Evolutionary conservation across 1,140 invertebrate genomes (phyloP), one percentile per base, ranked within the genome.

Genomic region (Brachionus calyciflorus): DNA sequence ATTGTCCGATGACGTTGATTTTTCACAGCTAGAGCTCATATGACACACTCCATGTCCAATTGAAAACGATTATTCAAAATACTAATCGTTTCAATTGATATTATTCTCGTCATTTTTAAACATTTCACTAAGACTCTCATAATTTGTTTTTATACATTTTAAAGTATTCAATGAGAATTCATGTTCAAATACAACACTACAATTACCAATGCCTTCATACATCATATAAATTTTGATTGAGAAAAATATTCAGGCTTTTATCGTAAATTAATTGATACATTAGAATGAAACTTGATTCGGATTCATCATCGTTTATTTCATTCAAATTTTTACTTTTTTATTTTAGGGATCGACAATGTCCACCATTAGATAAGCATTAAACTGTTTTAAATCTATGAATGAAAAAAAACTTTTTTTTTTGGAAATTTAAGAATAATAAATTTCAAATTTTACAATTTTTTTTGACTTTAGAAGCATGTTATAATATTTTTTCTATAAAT

Each of bases 91-190:
- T 65, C 37, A 24, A 65, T 44, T 37, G 60, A 65, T 21, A 65
- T 65, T 6, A 65, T 65, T 37, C 44, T 65, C 19, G 60, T 65
- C 40, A 24, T 65, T 65, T 17, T 5, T 65, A 10, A 24, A 65
- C 4, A 65, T 9, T 21, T 65, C 60, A 28, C 40, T 65, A 37
- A 44, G 6, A 65, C n/a, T 65, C 19, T 19, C 44, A 24, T 24
- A 46, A n/a, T 65, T 65, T 65, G 60, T 65, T 41, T 65, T 65
- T 21, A 65, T 37, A 21, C 60, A 65, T 46, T 65, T 65, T 4
- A 65, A 24, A 14, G 60, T 65, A 19, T 65, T 37, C 24, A 44
- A 21, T 2, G 17, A 44, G 28, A 65, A 65, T 0, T 65, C 60
- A 24, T 65, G 60, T 6, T 65, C 60, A 24, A 65, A 65, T 12